Conservation (phyloP, 2,113 vertebrate genomes). For the Colistium nudipinnis region DNA sequence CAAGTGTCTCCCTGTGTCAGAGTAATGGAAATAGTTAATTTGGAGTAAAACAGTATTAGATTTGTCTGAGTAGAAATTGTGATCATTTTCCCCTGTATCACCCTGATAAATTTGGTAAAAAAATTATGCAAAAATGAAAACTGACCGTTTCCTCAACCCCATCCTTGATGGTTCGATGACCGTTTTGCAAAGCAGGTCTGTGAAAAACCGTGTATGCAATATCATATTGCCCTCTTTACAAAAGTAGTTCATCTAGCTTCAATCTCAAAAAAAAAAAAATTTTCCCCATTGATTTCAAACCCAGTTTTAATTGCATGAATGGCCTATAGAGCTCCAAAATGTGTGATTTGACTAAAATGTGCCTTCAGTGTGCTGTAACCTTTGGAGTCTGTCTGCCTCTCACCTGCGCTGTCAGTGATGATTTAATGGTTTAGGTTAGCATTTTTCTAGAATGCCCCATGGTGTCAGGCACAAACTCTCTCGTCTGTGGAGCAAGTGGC, state of each 20-base stretch:
- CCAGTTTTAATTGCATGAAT: slow-evolving; percentile 45
- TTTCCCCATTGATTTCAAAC: slow-evolving; percentile 19
- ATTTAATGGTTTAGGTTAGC: slow-evolving; percentile 69
- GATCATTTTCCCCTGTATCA: not conserved
- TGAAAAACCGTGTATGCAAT: not conserved
- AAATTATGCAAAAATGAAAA: not conserved
- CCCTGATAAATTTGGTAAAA: too few species aligned
- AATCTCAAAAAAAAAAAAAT: slow-evolving; percentile 16
- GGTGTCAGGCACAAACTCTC: slow-evolving; percentile 20
- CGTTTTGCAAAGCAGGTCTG: too few species aligned
- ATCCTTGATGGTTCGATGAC: not conserved
- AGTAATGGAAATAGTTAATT: not conserved
- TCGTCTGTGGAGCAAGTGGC: slow-evolving; percentile 15
- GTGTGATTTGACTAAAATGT: slow-evolving; percentile 42
- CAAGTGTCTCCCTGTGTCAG: not conserved
- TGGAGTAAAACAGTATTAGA: not conserved
- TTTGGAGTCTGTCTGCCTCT: slow-evolving; percentile 52
- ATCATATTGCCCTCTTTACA: not conserved
- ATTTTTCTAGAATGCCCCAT: slow-evolving; percentile 50
- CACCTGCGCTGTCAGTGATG: slow-evolving; percentile 52
- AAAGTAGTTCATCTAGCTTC: slow-evolving; percentile 17
- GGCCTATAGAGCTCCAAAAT: slow-evolving; percentile 13
- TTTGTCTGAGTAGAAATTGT: not conserved
- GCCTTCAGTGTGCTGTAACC: slow-evolving; percentile 57
- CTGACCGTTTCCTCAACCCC: not conserved